Conservation (phyloP, 2,888 invertebrate genomes). For the Trichogramma dendrolimi region DNA sequence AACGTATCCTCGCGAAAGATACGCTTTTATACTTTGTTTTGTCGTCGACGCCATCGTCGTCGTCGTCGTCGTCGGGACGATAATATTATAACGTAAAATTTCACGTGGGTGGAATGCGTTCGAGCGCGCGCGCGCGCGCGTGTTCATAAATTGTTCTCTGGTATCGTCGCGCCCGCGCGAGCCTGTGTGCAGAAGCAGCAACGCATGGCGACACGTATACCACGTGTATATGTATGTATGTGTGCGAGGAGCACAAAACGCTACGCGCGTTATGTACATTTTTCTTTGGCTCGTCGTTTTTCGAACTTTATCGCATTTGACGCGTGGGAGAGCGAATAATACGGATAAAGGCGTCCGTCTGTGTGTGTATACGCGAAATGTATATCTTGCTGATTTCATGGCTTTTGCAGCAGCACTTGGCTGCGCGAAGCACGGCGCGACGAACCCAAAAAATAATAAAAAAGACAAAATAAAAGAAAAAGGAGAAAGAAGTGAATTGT, state of each 20-base stretch:
- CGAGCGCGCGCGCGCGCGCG: not conserved
- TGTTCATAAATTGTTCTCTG: slow-evolving; percentile 1
- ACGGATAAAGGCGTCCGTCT: no score
- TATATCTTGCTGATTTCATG: not conserved
- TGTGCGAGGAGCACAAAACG: slow-evolving; percentile 16
- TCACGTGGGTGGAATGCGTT: slow-evolving; percentile 19
- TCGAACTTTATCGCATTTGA: no score
- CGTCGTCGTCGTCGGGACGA: not conserved
- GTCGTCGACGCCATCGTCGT: no score
- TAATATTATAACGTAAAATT: slow-evolving; percentile 23
- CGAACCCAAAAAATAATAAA: not conserved
- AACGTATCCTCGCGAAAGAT: no score
- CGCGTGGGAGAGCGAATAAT: no score
- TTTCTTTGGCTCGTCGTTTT: no score
- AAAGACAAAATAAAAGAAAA: not conserved
- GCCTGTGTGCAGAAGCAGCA: not conserved
- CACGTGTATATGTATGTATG: no score
- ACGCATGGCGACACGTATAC: no score
- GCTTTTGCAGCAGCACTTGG: not conserved
- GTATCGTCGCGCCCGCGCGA: not conserved
- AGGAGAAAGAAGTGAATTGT: slow-evolving; percentile 9
- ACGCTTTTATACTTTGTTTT: no score
- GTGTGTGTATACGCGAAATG: no score
- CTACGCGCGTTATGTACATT: not conserved
- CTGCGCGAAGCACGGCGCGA: no score